Conservation (phyloP, 2,888 invertebrate genomes). For the Hypena proboscidalis region DNA sequence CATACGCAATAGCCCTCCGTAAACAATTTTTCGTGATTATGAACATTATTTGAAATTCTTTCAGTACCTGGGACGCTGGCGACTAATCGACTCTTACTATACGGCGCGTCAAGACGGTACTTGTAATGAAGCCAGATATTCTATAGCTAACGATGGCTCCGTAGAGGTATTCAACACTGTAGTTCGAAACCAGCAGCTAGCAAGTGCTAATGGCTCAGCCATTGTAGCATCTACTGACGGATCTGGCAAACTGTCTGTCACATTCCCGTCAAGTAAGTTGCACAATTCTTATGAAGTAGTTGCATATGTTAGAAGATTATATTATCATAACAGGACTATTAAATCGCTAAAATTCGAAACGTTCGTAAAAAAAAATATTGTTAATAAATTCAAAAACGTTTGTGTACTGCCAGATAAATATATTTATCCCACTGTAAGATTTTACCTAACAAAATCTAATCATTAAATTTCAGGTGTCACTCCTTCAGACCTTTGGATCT, state of each 20-base stretch:
- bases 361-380: too few species aligned
- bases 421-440: too few species aligned
- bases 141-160: conserved; percentile 45
- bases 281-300: conserved; percentile 26
- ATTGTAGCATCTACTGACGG: conserved; percentile 76
- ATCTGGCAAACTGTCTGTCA: conserved; percentile 86
- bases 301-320: not conserved
- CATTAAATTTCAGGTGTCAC: too few species aligned
- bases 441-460: too few species aligned
- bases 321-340: too few species aligned
- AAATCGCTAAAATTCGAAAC: too few species aligned
- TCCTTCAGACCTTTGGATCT: too few species aligned
- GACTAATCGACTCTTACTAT: conserved; percentile 62
- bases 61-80: conserved; percentile 65
- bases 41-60: too few species aligned
- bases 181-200: conserved; percentile 55
- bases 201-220: conserved; percentile 58
- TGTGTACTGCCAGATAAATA: too few species aligned
- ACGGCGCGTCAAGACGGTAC: conserved; percentile 56
- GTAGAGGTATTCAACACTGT: conserved; percentile 56
- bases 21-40: too few species aligned
- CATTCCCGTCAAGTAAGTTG: conserved; percentile 77
- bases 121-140: conserved; percentile 68
- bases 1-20: too few species aligned
- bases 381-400: too few species aligned